phyloP scores from a whole-genome alignment of 2,113 vertebrate genomes.

The Tachuris rubrigastra region DNA sequence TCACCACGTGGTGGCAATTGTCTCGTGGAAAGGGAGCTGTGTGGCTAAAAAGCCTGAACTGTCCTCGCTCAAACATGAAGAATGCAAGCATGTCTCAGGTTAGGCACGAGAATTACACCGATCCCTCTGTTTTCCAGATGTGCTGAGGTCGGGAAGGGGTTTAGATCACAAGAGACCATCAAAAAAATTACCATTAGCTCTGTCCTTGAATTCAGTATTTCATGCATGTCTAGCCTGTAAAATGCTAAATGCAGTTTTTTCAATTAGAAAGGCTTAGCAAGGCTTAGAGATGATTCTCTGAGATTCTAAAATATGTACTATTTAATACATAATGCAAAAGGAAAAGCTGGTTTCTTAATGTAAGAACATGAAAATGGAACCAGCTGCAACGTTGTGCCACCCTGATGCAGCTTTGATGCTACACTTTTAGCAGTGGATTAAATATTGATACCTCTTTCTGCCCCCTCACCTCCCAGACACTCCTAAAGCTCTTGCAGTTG shows the following conservation, averaged over 20 bases:
- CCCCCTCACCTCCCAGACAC: background rate
- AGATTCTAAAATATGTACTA: slow-evolving; percentile 29
- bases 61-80: background rate
- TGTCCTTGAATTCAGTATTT: background rate
- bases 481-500: background rate
- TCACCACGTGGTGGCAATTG: background rate
- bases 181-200: background rate
- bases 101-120: background rate
- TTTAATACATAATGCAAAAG: slow-evolving; percentile 52
- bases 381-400: background rate
- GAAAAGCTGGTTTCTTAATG: slow-evolving; percentile 54
- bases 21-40: background rate
- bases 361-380: slow-evolving; percentile 38
- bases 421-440: slow-evolving; percentile 51
- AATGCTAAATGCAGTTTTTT: slow-evolving; percentile 11
- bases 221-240: background rate
- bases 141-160: background rate
- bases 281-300: slow-evolving; percentile 26
- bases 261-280: slow-evolving; percentile 24
- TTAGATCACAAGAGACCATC: background rate
- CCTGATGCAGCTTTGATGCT: slow-evolving; percentile 36
- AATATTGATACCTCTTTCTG: slow-evolving; percentile 56
- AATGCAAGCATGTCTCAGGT: background rate
- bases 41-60: background rate
- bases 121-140: background rate